Base-by-base conservation (phyloP, 2,888 invertebrate species). In the Schizaphis graminum region DNA sequence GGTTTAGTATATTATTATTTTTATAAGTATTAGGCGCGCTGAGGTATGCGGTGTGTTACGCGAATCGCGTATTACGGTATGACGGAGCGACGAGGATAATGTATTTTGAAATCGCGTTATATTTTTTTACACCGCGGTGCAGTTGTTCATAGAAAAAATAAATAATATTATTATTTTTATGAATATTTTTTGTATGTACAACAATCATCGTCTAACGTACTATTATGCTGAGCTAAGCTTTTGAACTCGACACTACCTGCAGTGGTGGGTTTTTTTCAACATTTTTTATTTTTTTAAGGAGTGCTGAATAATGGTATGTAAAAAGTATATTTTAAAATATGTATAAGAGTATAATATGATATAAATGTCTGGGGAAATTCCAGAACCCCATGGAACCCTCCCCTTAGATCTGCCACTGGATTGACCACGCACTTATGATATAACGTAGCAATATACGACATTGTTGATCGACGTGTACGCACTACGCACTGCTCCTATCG, bases 171-270 rank as follows among this genome's bases (percentile, higher is more conserved):
- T 35, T 1, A 67, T 35, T 67, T 35, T 16, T 35, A 16, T 16
- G 35, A 61, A n/a, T 67, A 21, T 67, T n/a, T n/a, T 67, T 67
- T 67, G 7, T 47, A 47, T 35, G 16, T 1, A 2, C 16, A 16
- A n/a, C n/a, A n/a, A 1, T 0, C n/a, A 3, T 44, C 41, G 0
- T n/a, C n/a, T 16, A 21, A n/a, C 5, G 3, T 53, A 53, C 3
- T 53, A 53, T 53, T 21, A 5, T 53, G 13, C 2, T 53, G 16
- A 1, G 3, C 16, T 53, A 53, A 3, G 53, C 53, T 21, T 53
- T 21, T 53, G 53, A 53, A 53, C 21, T 53, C 53, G 16, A 0
- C 11, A 53, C 49, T 11, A 53, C 11, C 44, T n/a, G n/a, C n/a
- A 47, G 44, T 47, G 44, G 44, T 7, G 44, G 44, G 44, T 47